Conservation (phyloP, 2,888 invertebrate species). For the Nematopogon swammerdamellus region DNA sequence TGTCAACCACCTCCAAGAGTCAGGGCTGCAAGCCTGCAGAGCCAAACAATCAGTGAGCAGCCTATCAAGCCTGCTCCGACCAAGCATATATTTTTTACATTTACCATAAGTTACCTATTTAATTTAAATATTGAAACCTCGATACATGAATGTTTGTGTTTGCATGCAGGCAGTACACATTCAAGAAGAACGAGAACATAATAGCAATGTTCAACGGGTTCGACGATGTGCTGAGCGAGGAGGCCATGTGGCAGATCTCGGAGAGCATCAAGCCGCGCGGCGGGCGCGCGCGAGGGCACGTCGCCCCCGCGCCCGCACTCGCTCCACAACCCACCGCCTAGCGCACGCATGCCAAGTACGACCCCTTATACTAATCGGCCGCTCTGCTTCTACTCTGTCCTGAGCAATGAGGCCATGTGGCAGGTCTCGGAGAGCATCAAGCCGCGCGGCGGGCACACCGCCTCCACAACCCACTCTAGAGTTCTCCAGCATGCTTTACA, state of each 20-base stretch:
- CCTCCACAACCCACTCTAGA: no score
- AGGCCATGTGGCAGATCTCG: slow-evolving; percentile 98
- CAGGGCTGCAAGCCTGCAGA: no score
- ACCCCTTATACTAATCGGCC: no score
- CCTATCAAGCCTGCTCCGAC: no score
- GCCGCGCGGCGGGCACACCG: slow-evolving; percentile 66
- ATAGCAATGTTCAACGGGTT: slow-evolving; percentile 96
- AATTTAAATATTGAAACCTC: no score
- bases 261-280: slow-evolving; percentile 93
- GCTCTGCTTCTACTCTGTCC: slow-evolving; percentile 93
- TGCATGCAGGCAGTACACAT: slow-evolving; percentile 80
- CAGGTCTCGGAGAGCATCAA: slow-evolving; percentile 96
- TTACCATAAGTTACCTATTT: no score
- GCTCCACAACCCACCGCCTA: slow-evolving; percentile 16
- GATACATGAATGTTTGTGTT: neutral
- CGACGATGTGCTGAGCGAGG: slow-evolving; percentile 92
- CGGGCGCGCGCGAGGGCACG: slow-evolving; percentile 45
- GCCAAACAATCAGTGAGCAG: no score
- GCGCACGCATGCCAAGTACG: slow-evolving; percentile 10
- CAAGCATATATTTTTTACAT: no score
- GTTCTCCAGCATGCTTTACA: no score
- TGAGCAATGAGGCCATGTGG: slow-evolving; percentile 98
- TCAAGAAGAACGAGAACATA: slow-evolving; percentile 91
- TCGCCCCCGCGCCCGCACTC: slow-evolving; percentile 13
- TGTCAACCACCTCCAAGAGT: no score